Base-by-base conservation (phyloP, 2,797 vertebrate species). In the Cuniculus paca region DNA sequence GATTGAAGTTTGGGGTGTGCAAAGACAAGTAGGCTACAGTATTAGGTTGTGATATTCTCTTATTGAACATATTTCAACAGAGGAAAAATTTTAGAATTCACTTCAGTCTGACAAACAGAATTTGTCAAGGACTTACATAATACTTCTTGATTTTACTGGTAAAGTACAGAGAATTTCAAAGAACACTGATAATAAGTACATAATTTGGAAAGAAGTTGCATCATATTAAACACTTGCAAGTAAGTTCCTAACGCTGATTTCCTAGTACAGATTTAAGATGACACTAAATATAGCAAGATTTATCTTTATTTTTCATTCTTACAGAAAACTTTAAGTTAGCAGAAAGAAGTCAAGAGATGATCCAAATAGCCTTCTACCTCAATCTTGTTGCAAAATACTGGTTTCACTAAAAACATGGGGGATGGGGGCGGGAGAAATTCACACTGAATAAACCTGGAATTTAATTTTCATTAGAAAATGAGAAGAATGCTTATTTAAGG, bases 211-310 rank as follows among this genome's bases (percentile, higher is more conserved):
- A 63, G 54, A 91, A 31, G 1, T 70, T 87, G 77, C 88, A 79
- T 65, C 60, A 88, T 26, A 74, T 86, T 91, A 63, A 85, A 63
- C 6, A 85, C 42, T 90, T 92, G 13, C 16, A 85, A 88, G 83
- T 90, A 6, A 90, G 54, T 56, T 93, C n/a, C 19, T 87, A 91
- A 39, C 82, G 90, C 20, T 87, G 20, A 96, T 68, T 82, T 89
- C 26, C 54, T 92, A 61, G 8, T 65, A 31, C 11, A 50, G 52
- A 63, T 52, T 70, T 91, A 94, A 95, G 26, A 93, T 58, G 36
- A 78, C 3, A 60, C 14, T 60, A 61, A n/a, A 52, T 52, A 26
- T 34, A 39, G 28, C 24, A 65, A 81, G 9, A 14, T 80, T 92
- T 90, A 60, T 42, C 39, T 86, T 45, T 86, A 60, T 58, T 81